Conservation (phyloP, 2,113 vertebrate species). For the Oreochromis tanganicae region DNA sequence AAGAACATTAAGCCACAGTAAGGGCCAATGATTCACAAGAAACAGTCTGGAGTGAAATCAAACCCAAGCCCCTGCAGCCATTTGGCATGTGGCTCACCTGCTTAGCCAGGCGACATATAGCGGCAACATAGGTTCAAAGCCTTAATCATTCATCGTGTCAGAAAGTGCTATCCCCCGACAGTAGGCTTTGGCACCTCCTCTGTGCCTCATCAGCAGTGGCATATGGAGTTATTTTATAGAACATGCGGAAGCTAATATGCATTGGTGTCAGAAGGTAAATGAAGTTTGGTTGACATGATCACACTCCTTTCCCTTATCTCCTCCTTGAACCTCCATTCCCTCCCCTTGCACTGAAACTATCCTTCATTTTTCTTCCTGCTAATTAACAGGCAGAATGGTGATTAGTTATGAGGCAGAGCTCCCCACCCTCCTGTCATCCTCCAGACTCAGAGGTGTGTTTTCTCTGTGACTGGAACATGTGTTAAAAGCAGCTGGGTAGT, state of each 20-base stretch:
- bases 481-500: conserved; percentile 55
- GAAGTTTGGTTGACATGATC: conserved; percentile 27
- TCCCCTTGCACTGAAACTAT: conserved; percentile 10
- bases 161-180: not conserved
- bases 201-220: not conserved
- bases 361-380: conserved; percentile 44
- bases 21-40: not conserved
- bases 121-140: not conserved
- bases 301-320: conserved; percentile 10
- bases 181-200: not conserved
- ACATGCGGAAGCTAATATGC: conserved; percentile 5
- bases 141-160: not conserved
- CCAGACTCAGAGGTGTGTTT: conserved; percentile 37
- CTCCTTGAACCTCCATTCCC: conserved; percentile 20
- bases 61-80: not conserved
- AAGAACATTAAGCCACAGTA: not conserved
- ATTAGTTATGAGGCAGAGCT: conserved; percentile 50
- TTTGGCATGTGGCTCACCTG: not conserved
- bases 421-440: conserved; percentile 46
- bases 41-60: not conserved
- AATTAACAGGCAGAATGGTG: conserved; percentile 52
- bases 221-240: not conserved
- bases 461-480: conserved; percentile 51
- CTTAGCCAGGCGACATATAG: not conserved
- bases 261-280: conserved; percentile 4